Evolutionary conservation across 2,113 vertebrate species (phyloP), one percentile per base, ranked within the genome.

Genomic region (Leptobrachium ailaonicum): DNA sequence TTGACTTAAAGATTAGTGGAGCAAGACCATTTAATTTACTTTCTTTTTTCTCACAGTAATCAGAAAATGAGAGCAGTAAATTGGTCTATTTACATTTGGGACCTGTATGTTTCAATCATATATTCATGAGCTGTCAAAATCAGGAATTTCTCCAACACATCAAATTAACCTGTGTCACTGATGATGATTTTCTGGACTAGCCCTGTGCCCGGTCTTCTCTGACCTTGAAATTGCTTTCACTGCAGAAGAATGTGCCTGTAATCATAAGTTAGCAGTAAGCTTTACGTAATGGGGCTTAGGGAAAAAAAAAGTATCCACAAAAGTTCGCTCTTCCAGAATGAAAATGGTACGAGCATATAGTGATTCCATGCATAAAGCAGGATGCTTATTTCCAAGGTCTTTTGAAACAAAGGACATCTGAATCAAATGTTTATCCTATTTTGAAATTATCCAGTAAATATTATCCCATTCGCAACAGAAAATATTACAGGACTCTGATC

Each of bases 101-200:
- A 56, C 54, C 20, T 56, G 6, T 54, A 56, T 41, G 56, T 72
- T 56, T 72, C 41, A 2, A 71, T 71, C 50, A 20, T 45, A 71
- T 71, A 71, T 71, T 71, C 45, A 71, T 41, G 32, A 56, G n/a
- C 44, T 56, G 50, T 41, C 32, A 42, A 72, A 72, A 58, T 58
- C 9, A 72, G 50, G 50, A 72, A 56, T 32, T 72, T 72, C 13
- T 56, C 71, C 54, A 54, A 58, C 50, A 72, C 9, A 72, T 72
- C 41, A 12, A 73, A 42, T 73, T 58, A 73, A 73, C 50, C 71
- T 44, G 7, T 54, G 71, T 73, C 71, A 73, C 40, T 73, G 6
- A 73, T 13, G 53, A 73, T 58, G 71, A 73, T 58, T 60, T 60
- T 73, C 71, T 73, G 12, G 41, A 13, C 53, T 60, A 58, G 41